Evolutionary conservation across 1,140 invertebrate genomes (phyloP), one percentile per base, ranked within the genome.

Genomic region (Saccostrea echinata): DNA sequence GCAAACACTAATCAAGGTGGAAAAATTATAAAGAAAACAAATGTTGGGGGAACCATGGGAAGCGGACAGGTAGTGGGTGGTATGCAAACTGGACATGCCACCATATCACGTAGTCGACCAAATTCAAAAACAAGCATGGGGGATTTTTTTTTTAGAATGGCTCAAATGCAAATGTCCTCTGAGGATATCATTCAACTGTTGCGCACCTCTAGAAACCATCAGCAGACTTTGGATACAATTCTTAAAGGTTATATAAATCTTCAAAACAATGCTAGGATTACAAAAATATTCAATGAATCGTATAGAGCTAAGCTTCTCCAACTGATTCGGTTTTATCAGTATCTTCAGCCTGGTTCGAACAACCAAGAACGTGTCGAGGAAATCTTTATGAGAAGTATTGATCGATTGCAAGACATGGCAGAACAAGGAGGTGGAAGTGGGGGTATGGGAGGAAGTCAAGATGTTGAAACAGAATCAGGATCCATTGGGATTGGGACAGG

Each of bases 271-370:
- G 68, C 68, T 13, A 76, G 27, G 30, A 76, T 76, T 30, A 30
- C 68, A 24, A 27, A 76, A 33, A 13, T 76, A 30, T 76, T 76
- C 2, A 33, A 33, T 30, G 68, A 12, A 27, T 16, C 16, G 1
- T 16, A 76, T 76, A 76, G 27, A 33, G 24, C 27, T 76, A 27
- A 18, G 9, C 68, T 76, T 30, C 16, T 76, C 27, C 68, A 76
- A 30, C 27, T 76, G 68, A 76, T 76, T 76, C 68, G 27, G 27
- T 76, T 76, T 76, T 76, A 76, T 33, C 68, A 76, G 11, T 76
- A 30, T 33, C 68, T 76, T 33, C 68, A 30, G 27, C 68, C 68
- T 16, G 68, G 68, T 76, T 76, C 68, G 24, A 18, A 76, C 9
- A 27, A 76, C 68, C 68, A 16, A 3, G 27, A 76, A 33, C 27